Conservation (phyloP, 2,888 invertebrate species). For the Trichopoda pennipes region DNA sequence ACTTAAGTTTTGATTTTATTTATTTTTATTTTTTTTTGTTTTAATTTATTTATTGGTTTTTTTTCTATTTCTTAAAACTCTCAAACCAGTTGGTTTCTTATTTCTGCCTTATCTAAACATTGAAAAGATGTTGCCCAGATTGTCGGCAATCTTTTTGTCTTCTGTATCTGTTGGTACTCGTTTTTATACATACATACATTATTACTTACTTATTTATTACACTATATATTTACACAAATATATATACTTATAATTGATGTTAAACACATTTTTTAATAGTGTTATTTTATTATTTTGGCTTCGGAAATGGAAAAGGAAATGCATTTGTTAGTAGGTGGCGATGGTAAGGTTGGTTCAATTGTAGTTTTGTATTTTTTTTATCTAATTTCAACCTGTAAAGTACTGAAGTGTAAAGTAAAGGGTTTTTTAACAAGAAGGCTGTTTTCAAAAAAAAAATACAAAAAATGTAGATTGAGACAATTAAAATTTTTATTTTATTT, state of each 20-base stretch:
- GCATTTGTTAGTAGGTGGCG: conserved; percentile 1
- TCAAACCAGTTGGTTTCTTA: conserved; percentile 56
- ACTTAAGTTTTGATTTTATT: conserved; percentile 30
- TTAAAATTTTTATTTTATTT: no score
- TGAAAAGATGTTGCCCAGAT: conserved; percentile 71
- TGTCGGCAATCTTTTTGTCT: conserved; percentile 68
- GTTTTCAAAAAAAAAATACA: no score
- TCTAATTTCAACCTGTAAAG: no score
- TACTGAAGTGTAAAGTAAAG: no score
- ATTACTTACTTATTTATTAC: background rate
- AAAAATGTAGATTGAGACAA: no score
- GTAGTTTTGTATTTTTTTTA: no score
- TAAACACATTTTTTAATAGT: conserved; percentile 45
- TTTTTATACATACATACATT: background rate
- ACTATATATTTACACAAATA: conserved; percentile 11
- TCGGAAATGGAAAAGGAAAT: conserved; percentile 51
- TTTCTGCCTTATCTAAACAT: conserved; percentile 59
- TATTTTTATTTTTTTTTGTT: no score
- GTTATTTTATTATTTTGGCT: conserved; percentile 32
- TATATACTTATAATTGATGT: conserved; percentile 20
- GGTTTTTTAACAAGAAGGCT: no score
- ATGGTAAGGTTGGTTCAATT: background rate
- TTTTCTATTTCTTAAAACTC: conserved; percentile 28
- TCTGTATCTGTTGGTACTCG: conserved; percentile 45
- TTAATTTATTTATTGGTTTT: conserved; percentile 27